These are phyloP conservation scores for Acanthurus leucopareius DNA, from an alignment of 2,797 vertebrate species.

Conservation along the genomic window DNA sequence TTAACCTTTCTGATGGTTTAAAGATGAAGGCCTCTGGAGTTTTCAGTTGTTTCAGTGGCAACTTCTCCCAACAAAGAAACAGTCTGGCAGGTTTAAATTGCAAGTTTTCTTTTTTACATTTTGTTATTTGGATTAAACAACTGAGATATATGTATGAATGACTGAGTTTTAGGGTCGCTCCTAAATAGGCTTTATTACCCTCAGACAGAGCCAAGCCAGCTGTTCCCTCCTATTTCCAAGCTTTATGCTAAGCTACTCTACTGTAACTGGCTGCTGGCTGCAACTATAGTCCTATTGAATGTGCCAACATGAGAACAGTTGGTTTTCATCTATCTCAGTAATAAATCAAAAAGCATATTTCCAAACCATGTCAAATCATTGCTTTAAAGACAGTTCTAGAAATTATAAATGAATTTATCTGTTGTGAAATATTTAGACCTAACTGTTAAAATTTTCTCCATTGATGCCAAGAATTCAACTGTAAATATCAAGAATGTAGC, in stretches of 20 bases:
- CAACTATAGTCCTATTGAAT: not conserved
- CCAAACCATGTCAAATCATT: not conserved
- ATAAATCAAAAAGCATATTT: not conserved
- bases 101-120: not conserved
- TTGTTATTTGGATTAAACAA: not conserved
- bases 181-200: not conserved
- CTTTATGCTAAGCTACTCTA: conserved; percentile 2
- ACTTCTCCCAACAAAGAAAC: not conserved
- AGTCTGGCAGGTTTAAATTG: not conserved
- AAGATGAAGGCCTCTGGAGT: not conserved
- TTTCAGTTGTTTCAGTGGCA: not conserved
- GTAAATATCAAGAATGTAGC: not conserved
- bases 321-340: too few species aligned
- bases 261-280: not conserved
- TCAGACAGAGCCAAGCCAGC: not conserved
- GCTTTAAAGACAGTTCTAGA: not conserved
- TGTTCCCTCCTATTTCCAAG: not conserved
- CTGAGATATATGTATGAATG: not conserved
- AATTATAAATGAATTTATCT: not conserved
- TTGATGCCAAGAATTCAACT: too few species aligned
- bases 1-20: not conserved
- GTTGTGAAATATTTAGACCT: not conserved
- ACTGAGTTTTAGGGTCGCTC: not conserved
- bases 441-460: too few species aligned
- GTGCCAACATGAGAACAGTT: not conserved